These are phyloP conservation scores for Ophthalmolycus amberensis DNA, from an alignment of 2,113 vertebrate genomes.

Conservation along the genomic window DNA sequence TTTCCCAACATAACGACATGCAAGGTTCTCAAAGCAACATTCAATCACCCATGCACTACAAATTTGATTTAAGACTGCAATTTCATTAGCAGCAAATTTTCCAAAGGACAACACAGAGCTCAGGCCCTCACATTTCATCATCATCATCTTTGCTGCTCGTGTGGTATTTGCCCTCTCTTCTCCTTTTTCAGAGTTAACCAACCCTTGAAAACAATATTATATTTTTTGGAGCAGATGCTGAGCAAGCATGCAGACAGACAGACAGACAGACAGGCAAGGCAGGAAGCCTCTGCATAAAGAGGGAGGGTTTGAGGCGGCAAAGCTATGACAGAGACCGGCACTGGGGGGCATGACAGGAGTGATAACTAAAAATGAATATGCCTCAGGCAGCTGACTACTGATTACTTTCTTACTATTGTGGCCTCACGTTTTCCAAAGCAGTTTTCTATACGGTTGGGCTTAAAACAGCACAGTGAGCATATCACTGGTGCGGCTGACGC, in stretches of 20 bases:
- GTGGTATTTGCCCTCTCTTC: conserved; percentile 44
- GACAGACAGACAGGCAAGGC: conserved; percentile 9
- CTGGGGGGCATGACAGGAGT: conserved; percentile 64
- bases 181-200: conserved; percentile 44
- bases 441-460: conserved; percentile 57
- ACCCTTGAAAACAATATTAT: conserved; percentile 55
- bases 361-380: conserved; percentile 79
- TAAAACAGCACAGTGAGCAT: conserved; percentile 75
- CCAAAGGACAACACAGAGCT: conserved; percentile 36
- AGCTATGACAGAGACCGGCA: conserved; percentile 55
- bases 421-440: conserved; percentile 64
- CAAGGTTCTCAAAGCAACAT: conserved; percentile 50
- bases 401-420: conserved; percentile 81
- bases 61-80: conserved; percentile 69
- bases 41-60: conserved; percentile 48
- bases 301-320: conserved; percentile 26
- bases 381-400: conserved; percentile 72
- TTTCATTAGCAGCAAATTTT: conserved; percentile 63
- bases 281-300: conserved; percentile 16
- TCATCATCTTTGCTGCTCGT: conserved; percentile 27
- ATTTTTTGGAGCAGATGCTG: conserved; percentile 48
- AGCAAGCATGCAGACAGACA: conserved; percentile 18
- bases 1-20: conserved; percentile 33
- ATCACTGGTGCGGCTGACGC: conserved; percentile 60
- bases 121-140: conserved; percentile 42